Evolutionary conservation across 2,113 vertebrate genomes (phyloP).

Genomic region (Dicaeum eximium): DNA sequence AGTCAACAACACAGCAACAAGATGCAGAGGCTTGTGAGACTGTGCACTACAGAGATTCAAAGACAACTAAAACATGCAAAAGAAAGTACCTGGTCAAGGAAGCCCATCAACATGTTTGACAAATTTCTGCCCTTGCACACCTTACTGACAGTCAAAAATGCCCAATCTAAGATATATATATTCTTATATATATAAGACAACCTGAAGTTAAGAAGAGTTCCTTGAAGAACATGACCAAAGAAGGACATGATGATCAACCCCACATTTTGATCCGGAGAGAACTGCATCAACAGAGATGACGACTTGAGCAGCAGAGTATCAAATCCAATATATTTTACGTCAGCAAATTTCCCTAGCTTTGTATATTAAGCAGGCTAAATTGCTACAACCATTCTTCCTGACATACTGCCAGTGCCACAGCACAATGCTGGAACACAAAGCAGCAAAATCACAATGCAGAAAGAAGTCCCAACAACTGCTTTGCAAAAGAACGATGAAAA

Average conservation of each 20-base stretch:
- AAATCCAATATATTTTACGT: background rate
- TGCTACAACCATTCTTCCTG: background rate
- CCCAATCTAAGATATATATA: background rate
- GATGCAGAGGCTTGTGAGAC: background rate
- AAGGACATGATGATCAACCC: background rate
- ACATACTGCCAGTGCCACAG: background rate
- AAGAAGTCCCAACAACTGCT: background rate
- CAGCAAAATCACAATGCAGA: background rate
- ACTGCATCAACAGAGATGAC: background rate
- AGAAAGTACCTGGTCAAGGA: background rate
- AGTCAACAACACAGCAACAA: background rate
- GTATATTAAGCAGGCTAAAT: background rate
- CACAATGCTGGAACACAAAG: background rate
- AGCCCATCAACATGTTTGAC: background rate
- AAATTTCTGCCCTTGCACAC: background rate
- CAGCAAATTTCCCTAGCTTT: background rate
- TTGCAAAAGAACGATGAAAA: background rate
- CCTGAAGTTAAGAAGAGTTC: background rate
- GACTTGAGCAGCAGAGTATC: background rate
- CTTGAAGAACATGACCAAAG: background rate
- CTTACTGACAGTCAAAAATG: background rate
- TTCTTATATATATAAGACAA: background rate
- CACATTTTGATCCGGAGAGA: background rate
- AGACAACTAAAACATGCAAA: background rate
- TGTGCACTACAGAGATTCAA: background rate